Base-by-base conservation (phyloP, 92 coral and sea anemone genomes). In the Chrysogorgia sp. region DNA sequence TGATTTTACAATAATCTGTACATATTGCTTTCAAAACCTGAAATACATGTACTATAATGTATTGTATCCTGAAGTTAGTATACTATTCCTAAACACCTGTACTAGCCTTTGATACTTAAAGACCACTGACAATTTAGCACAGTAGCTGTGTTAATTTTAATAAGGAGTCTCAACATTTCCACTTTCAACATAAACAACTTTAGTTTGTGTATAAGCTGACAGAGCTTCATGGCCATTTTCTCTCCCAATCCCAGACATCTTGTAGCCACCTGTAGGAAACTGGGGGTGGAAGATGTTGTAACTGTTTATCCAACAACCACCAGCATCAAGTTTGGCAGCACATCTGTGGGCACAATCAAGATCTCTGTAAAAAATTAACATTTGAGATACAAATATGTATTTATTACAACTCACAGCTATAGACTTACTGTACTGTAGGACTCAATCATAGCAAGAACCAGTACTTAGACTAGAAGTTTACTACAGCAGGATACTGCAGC, bases 191-290 rank as follows among this genome's bases (percentile, higher is more conserved):
- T 90, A 96, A 80, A 96, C 92, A 15, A 92, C 82, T 80, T 96
- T 96, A 70, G 92, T 86, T 63, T 96, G 99, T 25, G 99, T 96
- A 81, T 96, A 91, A 32, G 86, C 79, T 2, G 89, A 90, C 48
- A 96, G 57, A 26, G 87, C 88, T 1, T 89, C 97, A 34, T 81
- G 86, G 4, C 99, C 92, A 13, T 92, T 87, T 55, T 96, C 99
- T 19, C 99, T 92, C 0, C 99, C 99, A 5, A 96, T 88, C 0
- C 99, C 99, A 14, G 99, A 96, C 97, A 89, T 89, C 65, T 96
- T 96, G 84, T 87, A 96, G 14, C 99, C 99, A 17, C 99, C 99
- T 26, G 87, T 84, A 3, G 99, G 99, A n/a, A 96, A 88, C 72
- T 91, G 96, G 6, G 85, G 89, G 1, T 90, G 97, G 49, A 87